Base-by-base conservation (phyloP, 2,888 invertebrate genomes). In the Coelopa pilipes region DNA sequence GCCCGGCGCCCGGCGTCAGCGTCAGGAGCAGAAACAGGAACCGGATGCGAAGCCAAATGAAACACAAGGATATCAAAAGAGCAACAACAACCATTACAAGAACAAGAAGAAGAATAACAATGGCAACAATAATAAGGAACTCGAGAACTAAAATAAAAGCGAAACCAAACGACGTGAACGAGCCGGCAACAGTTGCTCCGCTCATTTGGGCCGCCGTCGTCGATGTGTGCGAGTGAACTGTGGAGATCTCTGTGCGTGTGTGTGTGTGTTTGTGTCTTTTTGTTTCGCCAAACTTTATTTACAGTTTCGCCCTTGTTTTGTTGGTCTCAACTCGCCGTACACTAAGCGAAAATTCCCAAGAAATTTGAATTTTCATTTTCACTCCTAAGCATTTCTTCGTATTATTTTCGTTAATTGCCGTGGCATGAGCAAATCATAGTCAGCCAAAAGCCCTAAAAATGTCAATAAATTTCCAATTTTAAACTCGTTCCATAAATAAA, bases 251-350 rank as follows among this genome's bases (percentile, higher is more conserved):
- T n/a, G 47, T 50, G 67, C 13, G 24, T 67, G 50, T 50, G 55
- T 55, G 67, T 21, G 50, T 21, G 4, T 50, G 53, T 67, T 63
- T 21, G 21, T 34, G 50, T n/a, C 34, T 63, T 50, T 57, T 55
- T 65, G 55, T 55, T 53, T 55, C 53, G 57, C 47, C 45, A 59
- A 59, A 60, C 19, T 60, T 60, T 60, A 21, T 60, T 21, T 5
- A 17, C 60, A 13, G 12, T n/a, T 17, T 49, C 13, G 49, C 49
- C 10, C 13, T 49, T 49, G 49, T 49, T 49, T 49, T 49, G 49
- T 10, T n/a, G n/a, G n/a, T n/a, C n/a, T n/a, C n/a, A n/a, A n/a
- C n/a, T n/a, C n/a, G n/a, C n/a, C n/a, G n/a, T n/a, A n/a, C n/a
- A n/a, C n/a, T n/a, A n/a, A n/a, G n/a, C n/a, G n/a, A n/a, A n/a